Base-by-base conservation (phyloP, 2,888 invertebrate genomes). In the Cosmopolites sordidus region DNA sequence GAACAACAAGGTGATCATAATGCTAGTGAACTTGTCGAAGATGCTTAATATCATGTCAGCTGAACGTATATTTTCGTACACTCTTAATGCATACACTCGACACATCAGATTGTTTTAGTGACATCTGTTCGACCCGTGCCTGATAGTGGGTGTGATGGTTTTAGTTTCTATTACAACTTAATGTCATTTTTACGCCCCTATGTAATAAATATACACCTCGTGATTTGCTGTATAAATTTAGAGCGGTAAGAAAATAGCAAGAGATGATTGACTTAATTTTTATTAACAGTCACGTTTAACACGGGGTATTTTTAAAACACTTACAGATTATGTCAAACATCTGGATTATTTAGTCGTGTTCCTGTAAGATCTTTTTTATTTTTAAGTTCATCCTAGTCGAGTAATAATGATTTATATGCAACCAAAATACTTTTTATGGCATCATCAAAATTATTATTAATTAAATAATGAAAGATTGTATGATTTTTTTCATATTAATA, bases 31-130 rank as follows among this genome's bases (percentile, higher is more conserved):
- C 54, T 53, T 52, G 52, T 55, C 48, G 55, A 55, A 48, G 45
- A 55, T 58, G 59, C 48, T 55, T 50, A 50, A 59, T 52, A 58
- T 59, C 59, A 58, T 42, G 39, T 45, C 46, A 44, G 42, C 40
- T 47, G 46, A 41, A 43, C 48, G 54, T 64, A 51, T 69, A 69
- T 69, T 69, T 69, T 69, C 63, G 67, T 66, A 66, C 62, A 56
- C 58, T 61, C 64, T 69, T 72, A 72, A 71, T 71, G 71, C 70
- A 71, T 69, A 60, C 69, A 69, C 69, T 72, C 70, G 66, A 70
- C 71, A 70, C 68, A 65, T 71, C 66, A 64, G 64, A 69, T 69
- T 66, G 66, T 69, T 69, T 69, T 70, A 68, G 69, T 69, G 71
- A 71, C 71, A 69, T 67, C 62, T 62, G 62, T 59, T 62, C 64